Evolutionary conservation across 2,797 vertebrate genomes (phyloP).

Genomic region (Naso thynnoides): DNA sequence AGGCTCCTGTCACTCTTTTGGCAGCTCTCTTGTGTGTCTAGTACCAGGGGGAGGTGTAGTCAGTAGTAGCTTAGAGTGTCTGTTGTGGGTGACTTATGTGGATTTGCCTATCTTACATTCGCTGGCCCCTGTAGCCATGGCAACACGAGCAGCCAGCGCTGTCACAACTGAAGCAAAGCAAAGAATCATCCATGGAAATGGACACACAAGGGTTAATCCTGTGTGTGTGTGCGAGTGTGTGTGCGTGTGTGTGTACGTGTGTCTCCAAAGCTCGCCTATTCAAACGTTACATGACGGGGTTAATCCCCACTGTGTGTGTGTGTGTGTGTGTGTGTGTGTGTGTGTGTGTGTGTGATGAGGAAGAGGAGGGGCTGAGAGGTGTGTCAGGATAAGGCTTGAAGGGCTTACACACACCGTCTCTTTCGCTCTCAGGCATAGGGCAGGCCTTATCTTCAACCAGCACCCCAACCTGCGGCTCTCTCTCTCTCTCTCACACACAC

Average conservation of each 20-base stretch:
- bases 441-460: constrained; percentile 78
- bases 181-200: constrained; percentile 79
- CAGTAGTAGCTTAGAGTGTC: constrained; percentile 73
- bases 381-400: constrained; percentile 79
- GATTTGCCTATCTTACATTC: constrained; percentile 82
- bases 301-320: constrained; percentile 71
- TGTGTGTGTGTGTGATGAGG: constrained; percentile 49
- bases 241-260: constrained; percentile 33
- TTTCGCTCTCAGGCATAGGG: constrained; percentile 77
- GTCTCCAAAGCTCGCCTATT: constrained; percentile 72
- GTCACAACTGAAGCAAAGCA: constrained; percentile 75
- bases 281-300: constrained; percentile 82
- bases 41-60: constrained; percentile 69
- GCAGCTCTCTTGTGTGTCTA: constrained; percentile 74
- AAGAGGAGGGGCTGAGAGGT: constrained; percentile 71
- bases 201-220: constrained; percentile 83
- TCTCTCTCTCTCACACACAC: constrained; percentile 21
- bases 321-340: constrained; percentile 41
- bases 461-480: constrained; percentile 67
- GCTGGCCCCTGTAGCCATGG: constrained; percentile 81
- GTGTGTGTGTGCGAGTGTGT: constrained; percentile 52
- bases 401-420: constrained; percentile 79
- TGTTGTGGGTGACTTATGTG: constrained; percentile 80
- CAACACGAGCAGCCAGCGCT: constrained; percentile 79
- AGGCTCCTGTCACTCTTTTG: constrained; percentile 67